These are phyloP conservation scores for Seira ritae DNA, from an alignment of 2,888 invertebrate species.

Conservation along the genomic window DNA sequence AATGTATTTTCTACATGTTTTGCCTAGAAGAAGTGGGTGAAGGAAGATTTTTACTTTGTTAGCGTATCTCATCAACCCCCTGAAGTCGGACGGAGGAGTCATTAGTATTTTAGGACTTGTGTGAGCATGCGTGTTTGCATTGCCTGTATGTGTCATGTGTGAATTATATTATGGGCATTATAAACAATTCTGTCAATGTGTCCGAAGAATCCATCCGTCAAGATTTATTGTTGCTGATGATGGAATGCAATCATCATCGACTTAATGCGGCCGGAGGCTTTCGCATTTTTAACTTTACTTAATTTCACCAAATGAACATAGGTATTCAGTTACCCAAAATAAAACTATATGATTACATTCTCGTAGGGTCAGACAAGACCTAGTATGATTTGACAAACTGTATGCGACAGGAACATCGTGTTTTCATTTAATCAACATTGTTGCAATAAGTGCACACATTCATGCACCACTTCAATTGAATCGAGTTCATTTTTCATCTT, in stretches of 20 bases:
- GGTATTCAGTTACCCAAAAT: too few species aligned
- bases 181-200: conserved; percentile 13
- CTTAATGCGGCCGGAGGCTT: too few species aligned
- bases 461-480: too few species aligned
- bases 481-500: conserved; percentile 33
- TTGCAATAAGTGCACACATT: not conserved
- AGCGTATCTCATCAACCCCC: conserved; percentile 56
- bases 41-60: conserved; percentile 55
- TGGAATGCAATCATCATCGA: not conserved
- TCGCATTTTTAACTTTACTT: too few species aligned
- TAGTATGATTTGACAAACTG: too few species aligned
- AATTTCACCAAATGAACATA: too few species aligned
- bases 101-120: conserved; percentile 16
- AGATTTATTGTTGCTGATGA: not conserved
- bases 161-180: conserved; percentile 21
- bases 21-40: conserved; percentile 45
- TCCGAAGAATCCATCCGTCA: not conserved
- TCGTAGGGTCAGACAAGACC: too few species aligned
- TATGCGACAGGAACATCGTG: too few species aligned
- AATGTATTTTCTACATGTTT: not conserved
- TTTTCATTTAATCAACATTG: too few species aligned
- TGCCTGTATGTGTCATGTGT: not conserved
- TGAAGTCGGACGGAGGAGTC: conserved; percentile 32
- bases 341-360: too few species aligned
- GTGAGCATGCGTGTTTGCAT: conserved; percentile 8